Evolutionary conservation across 1,140 invertebrate species (phyloP).

Genomic region (Temnothorax nylanderi): DNA sequence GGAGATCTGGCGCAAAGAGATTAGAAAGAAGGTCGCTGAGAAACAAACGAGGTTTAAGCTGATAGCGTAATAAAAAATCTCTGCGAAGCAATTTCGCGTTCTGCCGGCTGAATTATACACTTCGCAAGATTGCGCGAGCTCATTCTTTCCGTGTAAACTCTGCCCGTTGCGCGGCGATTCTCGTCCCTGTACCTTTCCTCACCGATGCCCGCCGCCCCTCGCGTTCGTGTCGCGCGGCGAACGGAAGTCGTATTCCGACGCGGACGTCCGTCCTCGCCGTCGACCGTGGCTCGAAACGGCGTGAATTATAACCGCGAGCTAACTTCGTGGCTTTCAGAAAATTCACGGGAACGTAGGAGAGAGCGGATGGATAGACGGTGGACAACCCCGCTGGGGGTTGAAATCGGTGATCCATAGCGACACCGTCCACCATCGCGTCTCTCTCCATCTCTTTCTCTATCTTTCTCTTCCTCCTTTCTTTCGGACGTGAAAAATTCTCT

Average conservation of each 20-base stretch:
- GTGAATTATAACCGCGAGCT: constrained; percentile 73
- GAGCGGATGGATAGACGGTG: constrained; percentile 18
- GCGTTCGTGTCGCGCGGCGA: constrained; percentile 35
- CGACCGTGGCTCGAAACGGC: constrained; percentile 60
- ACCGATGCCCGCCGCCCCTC: constrained; percentile 23
- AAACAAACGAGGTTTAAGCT: constrained; percentile 59
- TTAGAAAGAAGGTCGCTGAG: constrained; percentile 3
- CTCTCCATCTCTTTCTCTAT: neutral
- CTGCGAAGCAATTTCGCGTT: constrained; percentile 71
- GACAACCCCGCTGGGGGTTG: constrained; percentile 30
- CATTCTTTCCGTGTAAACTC: constrained; percentile 49
- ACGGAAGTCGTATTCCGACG: constrained; percentile 67
- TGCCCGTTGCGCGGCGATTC: constrained; percentile 10
- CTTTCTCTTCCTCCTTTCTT: neutral
- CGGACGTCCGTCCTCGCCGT: constrained; percentile 69
- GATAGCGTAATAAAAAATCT: constrained; percentile 64
- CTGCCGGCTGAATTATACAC: constrained; percentile 71
- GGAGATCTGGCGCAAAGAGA: neutral
- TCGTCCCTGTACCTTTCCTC: constrained; percentile 36
- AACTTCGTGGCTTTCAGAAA: constrained; percentile 71
- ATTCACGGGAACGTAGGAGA: constrained; percentile 54
- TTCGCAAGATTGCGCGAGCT: constrained; percentile 71
- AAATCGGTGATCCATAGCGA: constrained; percentile 42
- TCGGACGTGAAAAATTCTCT: constrained; percentile 34
- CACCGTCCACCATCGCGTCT: neutral